A percentile compares a stretch with the other conserved stretches of the same genome.
These are phyloP conservation scores for Schizopygopsis malacanthus DNA, from an alignment of 2,797 vertebrate species.

Conservation along the genomic window DNA sequence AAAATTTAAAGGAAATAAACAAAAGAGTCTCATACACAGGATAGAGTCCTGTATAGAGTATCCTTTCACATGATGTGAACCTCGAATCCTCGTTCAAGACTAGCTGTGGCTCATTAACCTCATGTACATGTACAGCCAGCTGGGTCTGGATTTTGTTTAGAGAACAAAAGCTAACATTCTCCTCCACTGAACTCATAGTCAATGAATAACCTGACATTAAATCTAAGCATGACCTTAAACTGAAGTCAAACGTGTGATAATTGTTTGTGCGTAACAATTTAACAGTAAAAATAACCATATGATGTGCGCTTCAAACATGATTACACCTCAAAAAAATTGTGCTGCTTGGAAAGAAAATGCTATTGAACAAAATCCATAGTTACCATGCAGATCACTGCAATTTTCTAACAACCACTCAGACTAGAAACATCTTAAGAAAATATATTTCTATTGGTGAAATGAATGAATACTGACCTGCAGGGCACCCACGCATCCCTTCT, in stretches of 20 bases:
- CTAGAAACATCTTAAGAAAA: not conserved
- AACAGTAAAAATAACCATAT: not conserved
- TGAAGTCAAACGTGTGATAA: not conserved
- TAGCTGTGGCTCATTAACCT: conserved; percentile 11
- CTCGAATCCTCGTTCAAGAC: not conserved
- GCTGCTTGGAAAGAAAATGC: not conserved
- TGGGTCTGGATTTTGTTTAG: conserved; percentile 12
- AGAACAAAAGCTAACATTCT: conserved; percentile 14
- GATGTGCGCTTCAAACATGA: not conserved
- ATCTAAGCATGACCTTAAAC: conserved; percentile 2
- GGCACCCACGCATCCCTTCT: conserved; percentile 88
- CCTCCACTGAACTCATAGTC: not conserved
- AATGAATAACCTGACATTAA: conserved; percentile 31
- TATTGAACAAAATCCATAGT: not conserved
- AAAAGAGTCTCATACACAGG: not conserved
- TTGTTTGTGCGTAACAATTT: not conserved
- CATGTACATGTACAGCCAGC: not conserved
- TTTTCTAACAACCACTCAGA: not conserved
- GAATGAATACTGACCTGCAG: conserved; percentile 83
- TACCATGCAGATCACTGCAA: not conserved
- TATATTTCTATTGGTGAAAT: not conserved
- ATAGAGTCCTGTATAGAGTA: not conserved
- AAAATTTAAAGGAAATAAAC: conserved; percentile 10
- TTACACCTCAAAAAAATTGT: not conserved
- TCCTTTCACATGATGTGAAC: not conserved